These are phyloP conservation scores for Archegozetes longisetosus DNA, from an alignment of 1,140 invertebrate genomes.

Conservation along the genomic window DNA sequence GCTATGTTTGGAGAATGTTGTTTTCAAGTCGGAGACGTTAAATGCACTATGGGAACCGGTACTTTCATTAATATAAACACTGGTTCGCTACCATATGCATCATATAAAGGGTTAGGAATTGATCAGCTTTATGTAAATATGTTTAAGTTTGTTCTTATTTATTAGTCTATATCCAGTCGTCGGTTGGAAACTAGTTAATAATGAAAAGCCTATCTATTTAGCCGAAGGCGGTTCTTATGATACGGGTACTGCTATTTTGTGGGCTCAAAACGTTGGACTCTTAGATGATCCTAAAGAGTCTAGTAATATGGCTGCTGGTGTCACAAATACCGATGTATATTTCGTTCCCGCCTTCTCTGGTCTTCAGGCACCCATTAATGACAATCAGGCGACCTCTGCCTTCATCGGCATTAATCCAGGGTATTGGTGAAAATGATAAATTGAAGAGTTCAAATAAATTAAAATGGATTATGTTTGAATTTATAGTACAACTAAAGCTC, in stretches of 20 bases:
- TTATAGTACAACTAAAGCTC: conserved; percentile 48
- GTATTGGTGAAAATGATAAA: not conserved
- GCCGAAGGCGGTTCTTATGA: conserved; percentile 72
- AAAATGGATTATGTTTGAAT: not conserved
- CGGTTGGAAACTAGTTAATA: conserved; percentile 43
- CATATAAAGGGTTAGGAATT: conserved; percentile 29
- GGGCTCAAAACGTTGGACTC: conserved; percentile 58
- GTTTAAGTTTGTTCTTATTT: too few species aligned
- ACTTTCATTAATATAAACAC: conserved; percentile 83
- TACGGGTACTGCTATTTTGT: conserved; percentile 68
- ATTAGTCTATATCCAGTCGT: conserved; percentile 72
- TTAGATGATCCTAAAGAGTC: conserved; percentile 49
- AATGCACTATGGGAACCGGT: conserved; percentile 85
- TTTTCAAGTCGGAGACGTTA: conserved; percentile 59
- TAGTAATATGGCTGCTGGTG: conserved; percentile 48
- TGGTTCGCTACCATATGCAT: conserved; percentile 53
- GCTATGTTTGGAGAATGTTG: conserved; percentile 83
- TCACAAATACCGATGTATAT: conserved; percentile 56
- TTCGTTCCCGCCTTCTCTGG: conserved; percentile 86
- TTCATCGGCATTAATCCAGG: conserved; percentile 63
- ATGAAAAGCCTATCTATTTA: conserved; percentile 46
- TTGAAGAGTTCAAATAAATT: not conserved
- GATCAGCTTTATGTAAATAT: too few species aligned
- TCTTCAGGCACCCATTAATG: conserved; percentile 74
- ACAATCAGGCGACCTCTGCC: conserved; percentile 57